Evolutionary conservation across 2,797 vertebrate genomes (phyloP).

Genomic region (Bucorvus abyssinicus): DNA sequence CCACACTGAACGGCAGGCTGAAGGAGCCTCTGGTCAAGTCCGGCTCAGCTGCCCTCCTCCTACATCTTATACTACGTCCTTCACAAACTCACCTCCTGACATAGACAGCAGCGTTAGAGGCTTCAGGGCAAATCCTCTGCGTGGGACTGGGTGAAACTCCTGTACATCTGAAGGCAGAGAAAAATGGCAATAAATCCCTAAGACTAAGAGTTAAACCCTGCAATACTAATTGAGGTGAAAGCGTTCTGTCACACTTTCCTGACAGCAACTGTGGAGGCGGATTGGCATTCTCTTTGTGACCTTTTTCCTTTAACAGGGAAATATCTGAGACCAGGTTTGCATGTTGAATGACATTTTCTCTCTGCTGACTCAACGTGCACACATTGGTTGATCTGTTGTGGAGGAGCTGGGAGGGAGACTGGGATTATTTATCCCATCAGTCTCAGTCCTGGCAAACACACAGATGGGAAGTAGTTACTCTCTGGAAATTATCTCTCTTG

Average conservation of each 20-base stretch:
- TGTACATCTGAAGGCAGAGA: neutral
- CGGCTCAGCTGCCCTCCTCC: neutral
- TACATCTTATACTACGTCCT: neutral
- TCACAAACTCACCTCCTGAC: neutral
- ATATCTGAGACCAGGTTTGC: neutral
- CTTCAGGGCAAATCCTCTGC: neutral
- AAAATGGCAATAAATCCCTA: neutral
- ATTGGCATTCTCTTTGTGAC: neutral
- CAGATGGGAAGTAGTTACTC: conserved; percentile 1
- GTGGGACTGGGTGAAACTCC: neutral
- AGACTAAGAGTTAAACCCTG: neutral
- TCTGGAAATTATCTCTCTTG: conserved; percentile 29
- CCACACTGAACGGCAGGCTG: neutral
- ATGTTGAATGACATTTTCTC: neutral
- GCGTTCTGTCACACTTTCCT: neutral
- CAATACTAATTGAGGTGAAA: neutral
- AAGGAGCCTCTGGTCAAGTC: neutral
- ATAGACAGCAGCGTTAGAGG: neutral
- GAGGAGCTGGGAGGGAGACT: neutral
- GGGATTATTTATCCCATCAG: neutral
- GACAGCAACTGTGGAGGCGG: neutral
- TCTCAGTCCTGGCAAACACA: neutral
- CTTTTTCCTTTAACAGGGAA: neutral
- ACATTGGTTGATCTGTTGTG: neutral
- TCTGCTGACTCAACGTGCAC: neutral